Conservation (phyloP, 2,888 invertebrate genomes). For the Caenorhabditis uteleia region DNA sequence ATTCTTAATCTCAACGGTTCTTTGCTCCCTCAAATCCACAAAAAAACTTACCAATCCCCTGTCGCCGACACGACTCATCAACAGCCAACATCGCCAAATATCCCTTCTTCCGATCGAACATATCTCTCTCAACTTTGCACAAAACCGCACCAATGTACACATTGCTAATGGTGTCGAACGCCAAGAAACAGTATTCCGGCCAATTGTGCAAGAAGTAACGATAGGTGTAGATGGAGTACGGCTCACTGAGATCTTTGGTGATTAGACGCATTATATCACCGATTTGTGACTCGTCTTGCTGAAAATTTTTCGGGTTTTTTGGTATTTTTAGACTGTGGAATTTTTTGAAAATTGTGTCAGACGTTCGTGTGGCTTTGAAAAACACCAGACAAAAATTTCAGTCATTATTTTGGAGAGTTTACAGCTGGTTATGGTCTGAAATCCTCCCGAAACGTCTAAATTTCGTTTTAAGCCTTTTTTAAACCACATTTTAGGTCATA, state of each 20-base stretch:
- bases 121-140: constrained; percentile 80
- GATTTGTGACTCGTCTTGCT: constrained; percentile 91
- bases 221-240: constrained; percentile 99
- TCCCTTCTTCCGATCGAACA: constrained; percentile 76
- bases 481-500: too few species aligned
- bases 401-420: too few species aligned
- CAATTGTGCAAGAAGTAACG: constrained; percentile 99
- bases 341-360: too few species aligned
- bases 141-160: constrained; percentile 94
- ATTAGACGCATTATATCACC: constrained; percentile 98
- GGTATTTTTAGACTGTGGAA: background rate
- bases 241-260: constrained; percentile 97
- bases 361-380: too few species aligned
- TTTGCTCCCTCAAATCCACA: too few species aligned
- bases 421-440: too few species aligned
- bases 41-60: constrained; percentile 80
- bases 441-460: too few species aligned
- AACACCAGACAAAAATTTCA: too few species aligned
- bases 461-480: too few species aligned
- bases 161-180: constrained; percentile 33
- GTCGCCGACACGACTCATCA: constrained; percentile 90
- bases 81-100: constrained; percentile 99
- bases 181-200: constrained; percentile 95
- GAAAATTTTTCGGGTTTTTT: background rate
- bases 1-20: too few species aligned